phyloP scores from a whole-genome alignment of 2,113 vertebrate species.

The Erpornis zantholeuca region DNA sequence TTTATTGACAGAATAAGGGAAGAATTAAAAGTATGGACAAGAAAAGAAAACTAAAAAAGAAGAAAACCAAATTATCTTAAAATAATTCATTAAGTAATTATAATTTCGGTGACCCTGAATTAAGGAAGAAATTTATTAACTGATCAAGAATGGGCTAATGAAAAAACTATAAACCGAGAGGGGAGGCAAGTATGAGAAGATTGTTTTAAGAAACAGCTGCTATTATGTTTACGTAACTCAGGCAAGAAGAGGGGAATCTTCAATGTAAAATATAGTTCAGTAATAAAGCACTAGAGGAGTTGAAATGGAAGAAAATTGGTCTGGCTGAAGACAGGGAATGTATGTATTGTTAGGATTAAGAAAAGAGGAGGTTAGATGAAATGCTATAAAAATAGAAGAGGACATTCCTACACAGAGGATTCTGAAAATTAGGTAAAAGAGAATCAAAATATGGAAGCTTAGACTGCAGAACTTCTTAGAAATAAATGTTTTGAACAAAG shows the following conservation, averaged over 20 bases:
- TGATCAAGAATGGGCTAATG: background rate
- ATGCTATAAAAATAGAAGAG: background rate
- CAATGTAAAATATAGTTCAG: background rate
- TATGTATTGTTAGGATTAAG: background rate
- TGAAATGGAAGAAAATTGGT: background rate
- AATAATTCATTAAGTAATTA: background rate
- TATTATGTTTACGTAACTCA: background rate
- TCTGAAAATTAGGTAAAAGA: background rate
- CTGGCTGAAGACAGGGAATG: background rate
- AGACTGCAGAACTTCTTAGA: background rate
- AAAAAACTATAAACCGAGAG: background rate
- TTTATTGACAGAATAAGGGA: background rate
- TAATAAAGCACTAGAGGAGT: background rate
- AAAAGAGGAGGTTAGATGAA: background rate
- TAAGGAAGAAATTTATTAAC: background rate
- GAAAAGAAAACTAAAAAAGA: background rate
- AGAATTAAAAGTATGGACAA: background rate
- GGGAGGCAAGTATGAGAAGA: background rate
- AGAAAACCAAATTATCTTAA: background rate
- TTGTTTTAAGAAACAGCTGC: background rate
- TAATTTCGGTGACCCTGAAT: background rate
- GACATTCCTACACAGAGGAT: background rate
- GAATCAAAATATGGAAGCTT: background rate
- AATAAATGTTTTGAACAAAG: background rate
- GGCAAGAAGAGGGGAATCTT: background rate